Conservation (phyloP, 2,888 invertebrate species). For the Cylloceria caligata region DNA sequence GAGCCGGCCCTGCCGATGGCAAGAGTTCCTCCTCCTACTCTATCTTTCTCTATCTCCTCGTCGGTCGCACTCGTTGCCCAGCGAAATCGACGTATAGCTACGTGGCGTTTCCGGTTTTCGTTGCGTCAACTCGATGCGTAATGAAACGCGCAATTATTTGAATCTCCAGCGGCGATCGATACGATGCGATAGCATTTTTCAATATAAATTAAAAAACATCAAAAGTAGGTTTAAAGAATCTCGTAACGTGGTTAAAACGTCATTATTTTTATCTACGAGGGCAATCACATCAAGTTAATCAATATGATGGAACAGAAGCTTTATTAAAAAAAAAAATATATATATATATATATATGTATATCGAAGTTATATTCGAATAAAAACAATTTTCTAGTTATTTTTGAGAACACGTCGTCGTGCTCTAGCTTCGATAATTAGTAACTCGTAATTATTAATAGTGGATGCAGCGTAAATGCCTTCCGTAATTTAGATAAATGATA, state of each 20-base stretch:
- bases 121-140: neutral
- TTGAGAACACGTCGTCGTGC: conserved; percentile 27
- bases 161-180: neutral
- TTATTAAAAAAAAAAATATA: conserved; percentile 55
- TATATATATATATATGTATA: too few relatives aligned
- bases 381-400: conserved; percentile 20
- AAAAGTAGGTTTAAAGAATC: neutral
- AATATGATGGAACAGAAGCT: conserved; percentile 50
- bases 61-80: neutral
- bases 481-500: conserved; percentile 51
- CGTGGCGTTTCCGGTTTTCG: conserved; percentile 19
- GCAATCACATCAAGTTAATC: neutral
- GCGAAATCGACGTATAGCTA: neutral
- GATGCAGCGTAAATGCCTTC: conserved; percentile 10
- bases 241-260: neutral
- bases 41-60: conserved; percentile 1
- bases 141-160: conserved; percentile 4
- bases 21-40: conserved; percentile 42
- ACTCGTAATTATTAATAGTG: conserved; percentile 1
- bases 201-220: neutral
- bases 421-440: conserved; percentile 10
- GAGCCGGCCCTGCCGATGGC: conserved; percentile 63
- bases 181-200: neutral
- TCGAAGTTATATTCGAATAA: conserved; percentile 20
- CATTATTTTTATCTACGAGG: neutral